These are phyloP conservation scores for Triops longicaudatus DNA, from an alignment of 1,140 invertebrate genomes.

Conservation along the genomic window DNA sequence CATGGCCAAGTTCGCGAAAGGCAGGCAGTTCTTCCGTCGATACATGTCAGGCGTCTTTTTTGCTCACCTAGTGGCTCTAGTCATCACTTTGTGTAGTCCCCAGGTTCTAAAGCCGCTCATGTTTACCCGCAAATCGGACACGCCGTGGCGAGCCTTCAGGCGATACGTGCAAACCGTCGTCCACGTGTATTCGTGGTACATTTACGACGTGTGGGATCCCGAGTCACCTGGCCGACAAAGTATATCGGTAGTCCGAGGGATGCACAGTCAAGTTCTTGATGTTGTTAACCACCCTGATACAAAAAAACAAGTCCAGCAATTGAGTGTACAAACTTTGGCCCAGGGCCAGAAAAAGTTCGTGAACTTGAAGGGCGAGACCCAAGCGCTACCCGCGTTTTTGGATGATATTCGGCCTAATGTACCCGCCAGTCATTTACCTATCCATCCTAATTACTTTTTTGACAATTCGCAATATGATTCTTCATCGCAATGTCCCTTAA, in stretches of 20 bases:
- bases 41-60: slow-evolving; percentile 45
- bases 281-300: too few relatives aligned
- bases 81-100: slow-evolving; percentile 50
- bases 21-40: slow-evolving; percentile 30
- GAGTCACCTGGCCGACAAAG: neutral
- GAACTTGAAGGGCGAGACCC: too few relatives aligned
- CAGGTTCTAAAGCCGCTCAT: slow-evolving; percentile 55
- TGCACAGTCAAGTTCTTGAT: neutral
- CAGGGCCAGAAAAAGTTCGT: too few relatives aligned
- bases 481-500: too few relatives aligned
- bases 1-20: slow-evolving; percentile 48
- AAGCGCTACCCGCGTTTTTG: too few relatives aligned
- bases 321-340: too few relatives aligned
- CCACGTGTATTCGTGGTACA: slow-evolving; percentile 65
- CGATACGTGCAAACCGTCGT: slow-evolving; percentile 63
- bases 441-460: too few relatives aligned
- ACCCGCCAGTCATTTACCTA: too few relatives aligned
- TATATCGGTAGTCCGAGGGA: neutral
- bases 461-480: too few relatives aligned
- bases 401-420: too few relatives aligned
- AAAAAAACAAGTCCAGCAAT: too few relatives aligned
- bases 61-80: slow-evolving; percentile 48
- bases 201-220: slow-evolving; percentile 47
- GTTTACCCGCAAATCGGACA: slow-evolving; percentile 54
- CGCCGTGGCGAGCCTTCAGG: slow-evolving; percentile 54